Percentiles rank a stretch among this genome's conserved stretches.
Conservation (phyloP, 2,888 invertebrate genomes). For the Synanthedon tipuliformis region DNA sequence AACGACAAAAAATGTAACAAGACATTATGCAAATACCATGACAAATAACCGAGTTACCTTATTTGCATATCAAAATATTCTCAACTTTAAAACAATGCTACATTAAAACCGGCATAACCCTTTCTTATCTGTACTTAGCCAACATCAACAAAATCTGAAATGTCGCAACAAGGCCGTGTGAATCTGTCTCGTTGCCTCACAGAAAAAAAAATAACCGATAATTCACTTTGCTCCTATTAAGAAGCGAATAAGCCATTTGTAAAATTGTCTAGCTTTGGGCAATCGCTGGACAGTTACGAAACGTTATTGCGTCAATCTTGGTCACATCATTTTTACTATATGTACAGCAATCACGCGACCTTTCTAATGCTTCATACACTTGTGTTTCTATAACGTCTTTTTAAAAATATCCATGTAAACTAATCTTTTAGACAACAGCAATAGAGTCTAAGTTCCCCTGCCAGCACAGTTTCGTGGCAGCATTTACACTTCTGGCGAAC, state of each 20-base stretch:
- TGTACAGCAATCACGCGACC: conserved; percentile 35
- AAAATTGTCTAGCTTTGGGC: conserved; percentile 54
- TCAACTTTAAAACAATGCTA: conserved; percentile 49
- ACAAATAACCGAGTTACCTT: conserved; percentile 16
- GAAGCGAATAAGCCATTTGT: conserved; percentile 46
- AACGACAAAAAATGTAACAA: conserved; percentile 6
- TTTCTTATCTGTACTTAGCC: conserved; percentile 44
- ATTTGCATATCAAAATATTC: conserved; percentile 46
- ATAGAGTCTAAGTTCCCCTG: not conserved
- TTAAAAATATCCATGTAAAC: not conserved
- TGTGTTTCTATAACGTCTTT: not conserved
- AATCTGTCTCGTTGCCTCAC: conserved; percentile 40
- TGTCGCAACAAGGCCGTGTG: conserved; percentile 63
- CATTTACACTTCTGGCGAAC: conserved; percentile 8
- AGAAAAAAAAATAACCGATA: conserved; percentile 40
- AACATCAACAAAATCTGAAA: conserved; percentile 45
- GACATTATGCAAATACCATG: conserved; percentile 14
- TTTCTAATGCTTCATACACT: conserved; percentile 20
- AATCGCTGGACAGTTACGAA: conserved; percentile 46
- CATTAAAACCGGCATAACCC: conserved; percentile 50
- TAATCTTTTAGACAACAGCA: not conserved
- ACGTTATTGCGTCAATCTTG: conserved; percentile 33
- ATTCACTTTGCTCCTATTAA: conserved; percentile 47
- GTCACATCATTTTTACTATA: conserved; percentile 38
- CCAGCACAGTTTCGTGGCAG: not conserved